phyloP scores from a whole-genome alignment of 2,113 vertebrate species.

The Burhinus bistriatus region DNA sequence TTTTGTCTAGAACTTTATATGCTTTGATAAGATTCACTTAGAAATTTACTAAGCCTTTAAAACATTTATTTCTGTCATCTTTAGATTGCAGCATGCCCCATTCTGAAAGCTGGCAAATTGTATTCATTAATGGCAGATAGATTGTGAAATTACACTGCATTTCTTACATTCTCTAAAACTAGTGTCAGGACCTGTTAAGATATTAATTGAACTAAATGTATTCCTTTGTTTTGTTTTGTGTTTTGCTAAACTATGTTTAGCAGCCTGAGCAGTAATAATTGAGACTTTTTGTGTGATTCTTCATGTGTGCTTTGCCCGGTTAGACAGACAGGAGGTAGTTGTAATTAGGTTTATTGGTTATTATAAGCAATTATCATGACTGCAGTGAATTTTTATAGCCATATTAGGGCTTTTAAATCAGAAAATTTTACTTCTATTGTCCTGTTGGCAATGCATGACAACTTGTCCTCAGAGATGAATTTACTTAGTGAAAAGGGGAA shows the following conservation, averaged over 20 bases:
- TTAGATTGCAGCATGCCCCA: neutral
- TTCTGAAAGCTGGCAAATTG: neutral
- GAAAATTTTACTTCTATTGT: neutral
- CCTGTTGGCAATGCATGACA: neutral
- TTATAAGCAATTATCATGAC: neutral
- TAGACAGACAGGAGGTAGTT: neutral
- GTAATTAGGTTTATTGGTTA: neutral
- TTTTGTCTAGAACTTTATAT: neutral
- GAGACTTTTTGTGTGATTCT: neutral
- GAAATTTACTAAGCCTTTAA: neutral
- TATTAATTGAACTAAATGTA: neutral
- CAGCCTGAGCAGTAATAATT: neutral
- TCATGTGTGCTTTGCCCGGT: neutral
- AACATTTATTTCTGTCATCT: neutral
- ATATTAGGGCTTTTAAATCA: neutral
- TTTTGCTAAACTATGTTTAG: neutral
- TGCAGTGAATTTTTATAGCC: neutral
- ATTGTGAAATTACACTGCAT: neutral
- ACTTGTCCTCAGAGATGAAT: neutral
- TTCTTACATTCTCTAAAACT: neutral
- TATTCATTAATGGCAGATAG: neutral
- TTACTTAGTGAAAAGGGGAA: neutral
- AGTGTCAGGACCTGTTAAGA: neutral
- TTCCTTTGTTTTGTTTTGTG: neutral
- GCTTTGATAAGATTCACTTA: neutral